Base-by-base conservation (phyloP, 2,797 vertebrate species). In the Varecia variegata region DNA sequence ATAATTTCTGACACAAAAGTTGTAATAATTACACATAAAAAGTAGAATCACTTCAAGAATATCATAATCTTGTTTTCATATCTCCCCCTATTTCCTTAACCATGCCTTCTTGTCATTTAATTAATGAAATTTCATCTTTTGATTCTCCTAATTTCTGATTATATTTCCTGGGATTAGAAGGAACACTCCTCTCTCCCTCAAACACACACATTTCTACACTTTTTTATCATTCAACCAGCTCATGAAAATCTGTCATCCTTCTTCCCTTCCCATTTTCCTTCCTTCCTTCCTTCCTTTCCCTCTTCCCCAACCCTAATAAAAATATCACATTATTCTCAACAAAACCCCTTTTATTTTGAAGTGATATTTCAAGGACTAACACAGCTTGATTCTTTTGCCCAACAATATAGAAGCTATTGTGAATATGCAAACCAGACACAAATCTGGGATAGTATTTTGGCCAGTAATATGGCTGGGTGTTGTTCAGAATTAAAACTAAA, bases 11-110 rank as follows among this genome's bases (percentile, higher is more conserved):
- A 54, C 38, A 43, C 7, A 87, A 85, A 79, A 9, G 13, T 50
- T 93, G 7, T 65, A 80, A 67, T 58, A 83, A 93, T 84, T 79
- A 90, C 7, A 52, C 5, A 85, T 85, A 81, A 90, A 84, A 88
- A 83, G 14, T 54, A 91, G 11, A 54, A 73, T 18, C 12, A 68
- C 6, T 35, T 67, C 4, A 77, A 96, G 79, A 89, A 73, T 54
- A 73, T 54, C 25, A 25, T 0, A 60, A 32, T 35, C 21, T 35
- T 90, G 18, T 76, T 87, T 92, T 74, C 23, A 18, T 50, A 32
- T 67, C 27, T 77, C 52, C 3, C 25, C 47, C 4, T 25, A 60
- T 43, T 62, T 65, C 13, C 27, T 84, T 94, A 92, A 74, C 18
- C 8, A 81, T 70, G 23, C 20, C 54, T 90, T 62, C 25, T 43